Conservation (phyloP, 1,140 invertebrate genomes). For the Trinorchestia longiramus region DNA sequence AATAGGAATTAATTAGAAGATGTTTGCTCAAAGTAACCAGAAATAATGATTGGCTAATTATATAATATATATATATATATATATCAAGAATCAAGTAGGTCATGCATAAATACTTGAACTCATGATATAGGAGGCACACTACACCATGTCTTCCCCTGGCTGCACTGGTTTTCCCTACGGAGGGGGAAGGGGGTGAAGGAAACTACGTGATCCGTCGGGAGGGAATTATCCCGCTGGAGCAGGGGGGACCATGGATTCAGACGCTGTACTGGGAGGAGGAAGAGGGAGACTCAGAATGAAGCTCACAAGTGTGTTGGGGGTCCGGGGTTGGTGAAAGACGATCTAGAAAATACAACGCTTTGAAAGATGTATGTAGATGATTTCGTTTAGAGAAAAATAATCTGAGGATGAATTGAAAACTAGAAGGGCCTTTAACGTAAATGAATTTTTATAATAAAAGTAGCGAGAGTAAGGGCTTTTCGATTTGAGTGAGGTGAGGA, state of each 20-base stretch:
- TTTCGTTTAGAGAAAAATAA: neutral
- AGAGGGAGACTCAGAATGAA: neutral
- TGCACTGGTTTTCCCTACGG: neutral
- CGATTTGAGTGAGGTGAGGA: neutral
- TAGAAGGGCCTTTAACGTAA: neutral
- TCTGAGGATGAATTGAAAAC: neutral
- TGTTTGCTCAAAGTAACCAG: too few species aligned
- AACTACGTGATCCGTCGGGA: neutral
- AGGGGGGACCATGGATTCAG: neutral
- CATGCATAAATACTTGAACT: neutral
- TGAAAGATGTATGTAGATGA: neutral
- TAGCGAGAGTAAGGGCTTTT: neutral
- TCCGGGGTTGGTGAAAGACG: neutral
- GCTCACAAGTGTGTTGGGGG: neutral
- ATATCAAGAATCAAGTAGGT: too few species aligned
- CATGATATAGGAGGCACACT: neutral
- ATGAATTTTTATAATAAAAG: neutral
- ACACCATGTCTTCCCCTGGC: neutral
- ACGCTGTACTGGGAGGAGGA: neutral
- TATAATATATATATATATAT: too few species aligned
- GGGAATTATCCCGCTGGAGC: neutral
- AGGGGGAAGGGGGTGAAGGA: neutral
- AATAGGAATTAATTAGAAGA: too few species aligned
- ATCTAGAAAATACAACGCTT: neutral
- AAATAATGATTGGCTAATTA: too few species aligned